Base-by-base conservation (phyloP, 1,140 invertebrate genomes). In the Neodiprion lecontei region DNA sequence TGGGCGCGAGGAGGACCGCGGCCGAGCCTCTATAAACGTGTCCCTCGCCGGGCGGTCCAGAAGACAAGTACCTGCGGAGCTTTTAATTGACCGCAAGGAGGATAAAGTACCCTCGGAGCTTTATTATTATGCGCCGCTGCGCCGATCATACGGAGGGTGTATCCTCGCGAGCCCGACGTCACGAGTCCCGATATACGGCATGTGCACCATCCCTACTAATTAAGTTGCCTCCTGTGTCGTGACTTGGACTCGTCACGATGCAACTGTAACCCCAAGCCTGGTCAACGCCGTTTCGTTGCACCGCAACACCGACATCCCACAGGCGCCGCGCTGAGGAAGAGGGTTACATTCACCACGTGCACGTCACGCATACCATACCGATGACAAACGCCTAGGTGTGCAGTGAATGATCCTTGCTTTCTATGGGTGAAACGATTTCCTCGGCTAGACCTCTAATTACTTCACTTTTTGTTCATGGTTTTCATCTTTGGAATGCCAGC, bases 1-100 rank as follows among this genome's bases (percentile, higher is more conserved):
- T 61, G 53, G 53, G 7, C 53, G 53, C 53, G 0, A 61, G 11
- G 53, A 61, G 11, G 53, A 12, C n/a, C 53, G n/a, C 4, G 11
- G 53, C 11, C 4, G 11, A 61, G 53, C 11, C 28, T 61, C 8
- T 61, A 14, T 17, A 8, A 61, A 61, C 53, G 53, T 61, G 53
- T 61, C 53, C 53, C 53, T 11, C 53, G 53, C 53, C 53, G 53
- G 53, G 53, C 53, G 53, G 53, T 61, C 53, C 53, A 61, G 53
- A 61, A 61, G 53, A 61, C 53, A 61, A 61, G 53, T 61, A 17
- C 53, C 53, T 17, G 11, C 11, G 11, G 53, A 17, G 53, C 11
- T 14, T 61, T 61, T 61, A 61, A 61, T 61, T 61, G 53, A 61
- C 28, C 11, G 4, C 53, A 61, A 12, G 53, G 53, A 61, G 53